Base-by-base conservation (phyloP, 2,113 vertebrate species). In the Cygnus atratus region DNA sequence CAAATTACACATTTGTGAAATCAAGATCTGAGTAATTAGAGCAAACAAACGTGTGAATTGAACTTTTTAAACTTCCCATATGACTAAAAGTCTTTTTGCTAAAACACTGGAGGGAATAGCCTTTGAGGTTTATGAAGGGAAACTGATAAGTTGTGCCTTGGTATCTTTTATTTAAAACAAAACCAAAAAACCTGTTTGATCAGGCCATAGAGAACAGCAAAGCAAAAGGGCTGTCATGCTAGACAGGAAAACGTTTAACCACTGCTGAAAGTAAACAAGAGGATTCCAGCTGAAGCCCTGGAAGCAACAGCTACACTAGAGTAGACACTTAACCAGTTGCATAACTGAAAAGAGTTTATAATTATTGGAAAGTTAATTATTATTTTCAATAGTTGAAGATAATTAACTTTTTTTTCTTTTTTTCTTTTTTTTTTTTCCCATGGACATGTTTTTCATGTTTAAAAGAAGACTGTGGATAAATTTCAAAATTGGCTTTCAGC, bases 121-220 rank as follows among this genome's bases (percentile, higher is more conserved):
- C 44, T 79, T 72, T 19, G 8, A 82, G 57, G 75, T 61, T 65
- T 79, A 68, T 52, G 22, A 91, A 85, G 8, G 6, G 24, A 87
- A 88, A 68, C 1, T 35, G 17, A 75, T 19, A 0, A 0, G n/a
- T 14, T 52, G 15, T 29, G 52, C 16, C 70, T 79, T n/a, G 13
- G 13, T 62, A 78, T 6, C 11, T 70, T 66, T 6, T 22, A 72
- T 61, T 50, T 61, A 35, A 61, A 61, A 24, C n/a, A 61, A 61
- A 35, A 25, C 22, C 11, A 8, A 24, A 61, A 61, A 35, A 55
- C 28, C 2, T 67, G 6, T 68, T 80, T 3, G 0, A 11, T 78
- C 16, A 79, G 22, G 6, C 7, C 4, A n/a, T 13, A 63, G 11
- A 43, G 9, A 89, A 68, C 3, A 48, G 33, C 10, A 55, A 28